Conservation (phyloP, 23 tunicate species). For the Oikopleura dioica region DNA sequence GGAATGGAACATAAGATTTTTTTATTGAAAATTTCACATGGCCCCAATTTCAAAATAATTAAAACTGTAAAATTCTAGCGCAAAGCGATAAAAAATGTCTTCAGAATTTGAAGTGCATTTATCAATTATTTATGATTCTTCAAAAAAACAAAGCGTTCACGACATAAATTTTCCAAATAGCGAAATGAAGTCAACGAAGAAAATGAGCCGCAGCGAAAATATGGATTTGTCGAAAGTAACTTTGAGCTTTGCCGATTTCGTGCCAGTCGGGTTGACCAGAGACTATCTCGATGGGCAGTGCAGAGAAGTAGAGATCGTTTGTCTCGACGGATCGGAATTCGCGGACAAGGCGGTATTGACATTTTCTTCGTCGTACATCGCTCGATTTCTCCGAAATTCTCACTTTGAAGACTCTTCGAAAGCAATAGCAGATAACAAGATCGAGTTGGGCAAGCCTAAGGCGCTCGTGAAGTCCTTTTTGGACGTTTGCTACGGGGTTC, state of each 20-base stretch:
- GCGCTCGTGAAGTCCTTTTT: background rate
- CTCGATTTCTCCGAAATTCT: background rate
- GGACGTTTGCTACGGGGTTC: background rate
- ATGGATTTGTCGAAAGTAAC: background rate
- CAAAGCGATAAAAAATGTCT: too few relatives aligned
- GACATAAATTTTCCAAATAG: too few relatives aligned
- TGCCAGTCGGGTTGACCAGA: background rate
- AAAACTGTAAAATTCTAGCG: too few relatives aligned
- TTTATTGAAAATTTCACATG: too few relatives aligned
- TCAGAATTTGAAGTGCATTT: too few relatives aligned
- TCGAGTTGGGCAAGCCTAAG: background rate
- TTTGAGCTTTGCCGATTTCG: background rate
- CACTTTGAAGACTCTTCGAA: background rate
- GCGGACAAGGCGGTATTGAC: background rate
- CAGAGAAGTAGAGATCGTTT: background rate
- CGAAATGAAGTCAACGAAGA: too few relatives aligned
- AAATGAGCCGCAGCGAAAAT: background rate
- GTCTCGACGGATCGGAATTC: background rate
- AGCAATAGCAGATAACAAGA: background rate
- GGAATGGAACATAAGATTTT: too few relatives aligned
- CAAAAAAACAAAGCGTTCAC: too few relatives aligned
- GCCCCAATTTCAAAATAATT: too few relatives aligned
- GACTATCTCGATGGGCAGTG: background rate
- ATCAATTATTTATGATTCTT: too few relatives aligned
- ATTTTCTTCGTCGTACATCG: background rate